Conservation (phyloP, 1,140 invertebrate species). For the Solenopsis fugax region DNA sequence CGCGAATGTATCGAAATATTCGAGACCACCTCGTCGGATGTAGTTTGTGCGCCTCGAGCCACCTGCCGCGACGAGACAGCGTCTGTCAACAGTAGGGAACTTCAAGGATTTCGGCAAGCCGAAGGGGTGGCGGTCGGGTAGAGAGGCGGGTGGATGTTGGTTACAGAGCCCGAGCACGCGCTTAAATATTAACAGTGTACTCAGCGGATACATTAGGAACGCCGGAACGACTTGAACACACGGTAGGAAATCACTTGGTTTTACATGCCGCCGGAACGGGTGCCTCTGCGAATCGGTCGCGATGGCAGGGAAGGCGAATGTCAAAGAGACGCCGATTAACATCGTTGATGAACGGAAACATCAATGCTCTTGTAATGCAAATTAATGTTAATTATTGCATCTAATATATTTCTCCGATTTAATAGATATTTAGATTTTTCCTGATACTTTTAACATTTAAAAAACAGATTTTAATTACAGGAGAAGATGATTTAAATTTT, state of each 20-base stretch:
- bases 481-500: too few species aligned
- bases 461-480: neutral
- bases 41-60: constrained; percentile 69
- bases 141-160: constrained; percentile 46
- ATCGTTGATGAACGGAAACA: constrained; percentile 57
- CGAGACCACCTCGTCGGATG: constrained; percentile 69
- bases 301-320: constrained; percentile 32
- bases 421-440: neutral
- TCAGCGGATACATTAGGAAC: constrained; percentile 80
- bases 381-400: constrained; percentile 28
- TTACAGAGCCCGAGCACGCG: constrained; percentile 62
- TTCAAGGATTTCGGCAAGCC: constrained; percentile 73
- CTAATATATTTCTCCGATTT: neutral
- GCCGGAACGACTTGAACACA: constrained; percentile 75
- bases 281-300: constrained; percentile 36
- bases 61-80: constrained; percentile 66
- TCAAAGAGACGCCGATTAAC: constrained; percentile 67
- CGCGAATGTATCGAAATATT: constrained; percentile 75
- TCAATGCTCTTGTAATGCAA: constrained; percentile 33
- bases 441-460: neutral
- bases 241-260: constrained; percentile 63
- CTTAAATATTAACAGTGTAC: constrained; percentile 80
- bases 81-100: constrained; percentile 71
- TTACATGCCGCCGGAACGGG: constrained; percentile 67
- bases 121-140: constrained; percentile 39